phyloP scores from a whole-genome alignment of 2,888 invertebrate species.

The Labia minor region DNA sequence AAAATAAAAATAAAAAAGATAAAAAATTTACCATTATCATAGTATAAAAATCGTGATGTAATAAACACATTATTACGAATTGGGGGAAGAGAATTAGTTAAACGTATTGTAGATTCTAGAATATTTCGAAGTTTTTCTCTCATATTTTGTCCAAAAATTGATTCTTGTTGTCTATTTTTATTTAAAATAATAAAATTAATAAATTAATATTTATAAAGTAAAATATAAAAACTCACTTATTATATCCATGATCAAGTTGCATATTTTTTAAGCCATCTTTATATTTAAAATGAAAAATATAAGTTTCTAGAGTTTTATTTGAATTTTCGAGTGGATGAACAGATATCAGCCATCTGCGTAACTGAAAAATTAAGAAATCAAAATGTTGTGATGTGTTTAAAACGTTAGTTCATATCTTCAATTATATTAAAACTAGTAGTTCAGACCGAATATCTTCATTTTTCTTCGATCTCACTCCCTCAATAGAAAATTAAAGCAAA shows the following conservation, averaged over 20 bases:
- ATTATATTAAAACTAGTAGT: too few relatives aligned
- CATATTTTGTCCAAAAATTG: background rate
- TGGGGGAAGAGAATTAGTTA: background rate
- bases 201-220: background rate
- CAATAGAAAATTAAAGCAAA: too few relatives aligned
- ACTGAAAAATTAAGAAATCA: background rate
- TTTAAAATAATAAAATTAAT: background rate
- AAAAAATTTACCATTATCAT: background rate
- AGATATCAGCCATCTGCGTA: background rate
- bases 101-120: background rate
- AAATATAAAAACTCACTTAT: background rate
- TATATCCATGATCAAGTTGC: background rate
- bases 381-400: too few relatives aligned
- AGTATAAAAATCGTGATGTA: background rate
- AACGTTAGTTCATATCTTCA: too few relatives aligned
- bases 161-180: background rate
- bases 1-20: too few relatives aligned
- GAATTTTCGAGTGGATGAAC: background rate
- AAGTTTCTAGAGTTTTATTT: background rate
- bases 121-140: background rate
- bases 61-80: background rate
- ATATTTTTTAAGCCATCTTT: background rate
- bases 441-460: too few relatives aligned
- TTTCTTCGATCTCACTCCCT: too few relatives aligned
- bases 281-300: constrained; percentile 1